Conservation (phyloP, 1,140 invertebrate species). For the Kradibia gibbosae region DNA sequence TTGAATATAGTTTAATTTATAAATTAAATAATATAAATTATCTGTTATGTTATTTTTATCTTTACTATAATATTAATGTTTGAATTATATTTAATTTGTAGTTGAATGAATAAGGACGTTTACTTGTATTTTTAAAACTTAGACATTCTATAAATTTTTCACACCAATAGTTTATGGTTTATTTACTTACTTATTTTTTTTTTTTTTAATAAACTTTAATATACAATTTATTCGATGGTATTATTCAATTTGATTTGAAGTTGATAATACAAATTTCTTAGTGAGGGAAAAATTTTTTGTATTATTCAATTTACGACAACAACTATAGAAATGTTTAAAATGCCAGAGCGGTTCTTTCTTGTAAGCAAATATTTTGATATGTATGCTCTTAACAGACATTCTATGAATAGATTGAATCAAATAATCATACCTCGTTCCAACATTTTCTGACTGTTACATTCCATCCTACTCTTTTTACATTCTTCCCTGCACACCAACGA, state of each 20-base stretch:
- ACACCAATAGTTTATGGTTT: too few species aligned
- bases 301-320: not conserved
- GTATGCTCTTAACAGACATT: not conserved
- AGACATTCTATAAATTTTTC: too few species aligned
- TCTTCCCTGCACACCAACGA: not conserved
- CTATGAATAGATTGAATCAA: conserved; percentile 42
- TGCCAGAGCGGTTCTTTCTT: not conserved
- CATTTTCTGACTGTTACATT: conserved; percentile 4
- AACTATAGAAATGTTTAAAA: not conserved
- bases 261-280: not conserved
- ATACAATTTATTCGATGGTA: too few species aligned
- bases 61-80: too few species aligned
- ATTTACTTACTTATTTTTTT: too few species aligned
- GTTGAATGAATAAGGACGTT: too few species aligned
- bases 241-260: not conserved
- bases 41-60: too few species aligned
- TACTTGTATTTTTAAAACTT: too few species aligned
- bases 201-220: too few species aligned
- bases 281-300: not conserved
- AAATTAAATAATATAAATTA: too few species aligned
- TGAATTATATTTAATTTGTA: too few species aligned
- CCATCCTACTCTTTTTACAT: conserved; percentile 7
- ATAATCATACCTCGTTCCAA: not conserved
- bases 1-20: too few species aligned
- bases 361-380: not conserved